Conservation (phyloP, 2,113 vertebrate genomes). For the Thalassoma bifasciatum region DNA sequence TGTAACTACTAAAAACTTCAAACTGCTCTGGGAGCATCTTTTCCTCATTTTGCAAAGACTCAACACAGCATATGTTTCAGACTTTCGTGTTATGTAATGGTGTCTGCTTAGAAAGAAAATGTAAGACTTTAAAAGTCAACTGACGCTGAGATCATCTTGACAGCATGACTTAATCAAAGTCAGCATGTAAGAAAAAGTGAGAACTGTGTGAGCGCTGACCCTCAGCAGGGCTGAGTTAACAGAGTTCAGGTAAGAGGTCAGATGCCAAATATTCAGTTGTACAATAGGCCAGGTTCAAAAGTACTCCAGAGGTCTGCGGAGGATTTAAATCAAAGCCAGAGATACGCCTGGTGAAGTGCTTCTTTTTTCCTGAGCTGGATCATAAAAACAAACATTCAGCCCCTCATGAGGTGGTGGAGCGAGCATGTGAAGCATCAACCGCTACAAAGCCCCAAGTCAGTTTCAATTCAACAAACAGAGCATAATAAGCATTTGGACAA, state of each 20-base stretch:
- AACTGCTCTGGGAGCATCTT: no score
- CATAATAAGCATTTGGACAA: neutral
- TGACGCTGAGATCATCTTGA: neutral
- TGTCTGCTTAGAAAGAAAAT: neutral
- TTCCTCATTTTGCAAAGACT: no score
- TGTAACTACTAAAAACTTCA: no score
- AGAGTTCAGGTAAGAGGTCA: constrained; percentile 30
- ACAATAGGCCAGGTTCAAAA: constrained; percentile 16
- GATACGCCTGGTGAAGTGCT: neutral
- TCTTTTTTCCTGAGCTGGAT: constrained; percentile 11
- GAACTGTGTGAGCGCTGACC: neutral
- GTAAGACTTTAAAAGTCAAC: neutral
- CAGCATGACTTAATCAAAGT: constrained; percentile 8
- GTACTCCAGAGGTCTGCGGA: constrained; percentile 18
- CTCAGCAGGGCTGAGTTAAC: constrained; percentile 28
- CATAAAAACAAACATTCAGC: neutral
- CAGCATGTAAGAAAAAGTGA: neutral
- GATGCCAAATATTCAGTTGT: constrained; percentile 23
- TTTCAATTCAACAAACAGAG: neutral
- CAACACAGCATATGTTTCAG: neutral
- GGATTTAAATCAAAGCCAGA: constrained; percentile 22
- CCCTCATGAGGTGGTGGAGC: neutral
- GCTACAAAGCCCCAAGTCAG: neutral
- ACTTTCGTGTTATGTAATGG: neutral
- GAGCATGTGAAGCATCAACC: neutral